These are phyloP conservation scores for Synodontis membranacea DNA, from an alignment of 2,113 vertebrate genomes.

Conservation along the genomic window DNA sequence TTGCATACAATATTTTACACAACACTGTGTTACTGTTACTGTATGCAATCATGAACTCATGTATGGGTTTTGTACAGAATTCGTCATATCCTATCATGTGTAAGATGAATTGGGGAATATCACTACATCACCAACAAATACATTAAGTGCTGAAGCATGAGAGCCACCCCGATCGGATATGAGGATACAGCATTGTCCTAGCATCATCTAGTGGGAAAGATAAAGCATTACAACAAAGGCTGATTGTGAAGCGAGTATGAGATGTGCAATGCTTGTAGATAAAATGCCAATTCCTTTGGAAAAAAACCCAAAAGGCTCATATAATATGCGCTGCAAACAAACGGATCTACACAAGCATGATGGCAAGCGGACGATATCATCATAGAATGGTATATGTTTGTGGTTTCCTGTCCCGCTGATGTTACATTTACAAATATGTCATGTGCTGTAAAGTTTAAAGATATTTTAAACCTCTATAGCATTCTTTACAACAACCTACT, in stretches of 20 bases:
- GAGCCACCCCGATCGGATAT: background rate
- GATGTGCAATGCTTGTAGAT: background rate
- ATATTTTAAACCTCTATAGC: background rate
- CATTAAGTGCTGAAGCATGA: background rate
- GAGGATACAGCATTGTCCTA: background rate
- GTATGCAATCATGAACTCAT: background rate
- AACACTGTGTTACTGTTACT: background rate
- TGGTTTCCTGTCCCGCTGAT: background rate
- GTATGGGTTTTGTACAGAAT: background rate
- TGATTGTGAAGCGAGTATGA: background rate
- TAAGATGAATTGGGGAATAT: background rate
- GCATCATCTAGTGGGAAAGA: background rate
- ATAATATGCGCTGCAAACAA: background rate
- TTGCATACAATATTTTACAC: background rate
- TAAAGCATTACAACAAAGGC: background rate
- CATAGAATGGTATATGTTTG: background rate
- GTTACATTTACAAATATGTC: background rate
- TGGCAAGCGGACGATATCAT: background rate
- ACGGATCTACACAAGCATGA: background rate
- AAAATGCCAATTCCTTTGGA: background rate
- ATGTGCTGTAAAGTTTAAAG: background rate
- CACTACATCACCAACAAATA: background rate
- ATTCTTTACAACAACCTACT: background rate
- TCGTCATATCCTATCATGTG: background rate
- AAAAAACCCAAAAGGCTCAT: background rate